These are phyloP conservation scores for Agriopis aurantiaria DNA, from an alignment of 2,888 invertebrate species.

Conservation along the genomic window DNA sequence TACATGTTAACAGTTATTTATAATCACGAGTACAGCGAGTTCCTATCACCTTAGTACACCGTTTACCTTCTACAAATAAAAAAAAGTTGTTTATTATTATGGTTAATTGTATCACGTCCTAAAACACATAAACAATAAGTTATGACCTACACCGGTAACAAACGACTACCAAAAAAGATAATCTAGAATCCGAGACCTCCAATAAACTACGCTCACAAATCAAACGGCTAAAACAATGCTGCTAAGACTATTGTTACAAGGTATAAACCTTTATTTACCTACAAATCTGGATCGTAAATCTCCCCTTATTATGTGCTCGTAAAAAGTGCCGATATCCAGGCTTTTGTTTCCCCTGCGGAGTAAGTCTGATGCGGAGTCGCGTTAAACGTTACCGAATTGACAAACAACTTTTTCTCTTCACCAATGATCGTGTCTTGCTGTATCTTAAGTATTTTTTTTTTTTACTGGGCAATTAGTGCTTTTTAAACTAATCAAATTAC, in stretches of 20 bases:
- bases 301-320: constrained; percentile 40
- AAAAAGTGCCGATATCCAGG: constrained; percentile 31
- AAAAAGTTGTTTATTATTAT: no score
- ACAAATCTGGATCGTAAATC: constrained; percentile 42
- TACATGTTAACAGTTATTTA: no score
- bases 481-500: no score
- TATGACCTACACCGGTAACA: constrained; percentile 1
- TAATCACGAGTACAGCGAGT: no score
- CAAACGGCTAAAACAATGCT: constrained; percentile 25
- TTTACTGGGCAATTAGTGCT: neutral
- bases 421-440: neutral
- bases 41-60: no score
- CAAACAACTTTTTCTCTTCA: constrained; percentile 7
- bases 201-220: constrained; percentile 17
- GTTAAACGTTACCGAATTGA: constrained; percentile 7
- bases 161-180: constrained; percentile 2
- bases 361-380: constrained; percentile 4
- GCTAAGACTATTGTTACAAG: constrained; percentile 24
- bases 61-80: no score
- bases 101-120: neutral
- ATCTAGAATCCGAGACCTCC: constrained; percentile 12
- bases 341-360: constrained; percentile 8
- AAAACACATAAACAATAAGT: neutral
- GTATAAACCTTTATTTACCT: constrained; percentile 39
- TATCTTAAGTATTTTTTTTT: no score